Evolutionary conservation across 2,888 invertebrate species (phyloP), one percentile per base, ranked within the genome.

Genomic region (Limenitis camilla): DNA sequence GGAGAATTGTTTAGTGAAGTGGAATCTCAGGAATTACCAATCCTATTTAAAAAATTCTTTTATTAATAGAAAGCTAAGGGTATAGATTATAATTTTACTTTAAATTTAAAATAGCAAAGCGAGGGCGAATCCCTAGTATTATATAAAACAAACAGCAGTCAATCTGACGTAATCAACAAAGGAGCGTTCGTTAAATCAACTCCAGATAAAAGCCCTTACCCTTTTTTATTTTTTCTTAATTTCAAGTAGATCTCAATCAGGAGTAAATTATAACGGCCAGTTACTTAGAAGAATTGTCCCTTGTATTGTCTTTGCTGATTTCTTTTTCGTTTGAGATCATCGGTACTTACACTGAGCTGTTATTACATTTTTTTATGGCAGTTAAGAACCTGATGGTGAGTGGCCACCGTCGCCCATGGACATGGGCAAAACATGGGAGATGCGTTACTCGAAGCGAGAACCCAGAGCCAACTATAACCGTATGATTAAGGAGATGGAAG

Each of bases 181-280:
- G 56, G 49, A 40, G 72, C 80, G 82, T 81, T 84, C 81, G 81
- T 80, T 76, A 79, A 84, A 84, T 85, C 85, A 84, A 77, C 74
- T 70, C 66, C 68, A 72, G 81, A 83, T 83, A 81, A 84, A 81
- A 71, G 64, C 62, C 63, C 62, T 54, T 61, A 65, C 68, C 71
- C 71, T 80, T 82, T 81, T 81, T 83, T 85, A 81, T 84, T 85
- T 86, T 85, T 85, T 87, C 84, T 86, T 87, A 85, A 86, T 87
- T 87, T 82, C 78, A 70, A 78, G 71, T 81, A 83, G 86, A 87
- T 87, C 82, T 74, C 84, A 85, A 87, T 87, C 86, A 82, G 76
- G 74, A 79, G 81, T 84, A 85, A 85, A 85, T 86, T 85, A 84
- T 85, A 86, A 85, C 81, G 81, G 84, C 71, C 76, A 81, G 78